Base-by-base conservation (phyloP, 2,888 invertebrate genomes). In the Campoplex capitator region DNA sequence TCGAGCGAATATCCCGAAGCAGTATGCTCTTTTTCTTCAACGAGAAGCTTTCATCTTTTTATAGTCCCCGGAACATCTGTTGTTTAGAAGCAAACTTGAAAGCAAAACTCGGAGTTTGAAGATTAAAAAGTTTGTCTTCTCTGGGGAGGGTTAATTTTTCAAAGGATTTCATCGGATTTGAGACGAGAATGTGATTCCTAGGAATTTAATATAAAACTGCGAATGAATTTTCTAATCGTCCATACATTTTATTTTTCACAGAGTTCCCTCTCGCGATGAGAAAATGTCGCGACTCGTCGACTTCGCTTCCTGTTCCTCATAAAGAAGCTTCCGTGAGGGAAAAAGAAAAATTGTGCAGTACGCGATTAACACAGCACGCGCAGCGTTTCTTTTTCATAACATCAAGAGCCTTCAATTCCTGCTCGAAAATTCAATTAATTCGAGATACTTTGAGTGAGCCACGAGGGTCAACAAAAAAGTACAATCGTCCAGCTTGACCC, bases 271-370 rank as follows among this genome's bases (percentile, higher is more conserved):
- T 62, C 32, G 62, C 32, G 62, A 32, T 62, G 62, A 62, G 62
- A 62, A 32, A 62, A 62, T 62, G 62, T 62, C 62, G 62, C 62
- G 32, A 62, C 6, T 62, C 62, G 62, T 62, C 16, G 28, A 32
- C 62, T 32, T 28, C 62, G 62, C 62, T 62, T 62, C 62, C 62
- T 62, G 32, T 62, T 62, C 62, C 62, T 62, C 16, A 32, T 32
- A 4, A 16, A 32, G 32, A 16, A 62, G 62, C 62, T 62, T 62
- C 62, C 62, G 62, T 7, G 28, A 58, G 32, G 2, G 32, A 32
- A 32, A 62, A 32, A 62, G 16, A 62, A 62, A 62, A 62, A 62
- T 62, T 6, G 62, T 62, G 62, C 62, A 62, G 16, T 23, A 23
- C 7, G 62, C 16, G 32, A 32, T 62, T 62, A 32, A 32, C 32